Base-by-base conservation (phyloP, 1,140 invertebrate species). In the Tetramorium simillimum region DNA sequence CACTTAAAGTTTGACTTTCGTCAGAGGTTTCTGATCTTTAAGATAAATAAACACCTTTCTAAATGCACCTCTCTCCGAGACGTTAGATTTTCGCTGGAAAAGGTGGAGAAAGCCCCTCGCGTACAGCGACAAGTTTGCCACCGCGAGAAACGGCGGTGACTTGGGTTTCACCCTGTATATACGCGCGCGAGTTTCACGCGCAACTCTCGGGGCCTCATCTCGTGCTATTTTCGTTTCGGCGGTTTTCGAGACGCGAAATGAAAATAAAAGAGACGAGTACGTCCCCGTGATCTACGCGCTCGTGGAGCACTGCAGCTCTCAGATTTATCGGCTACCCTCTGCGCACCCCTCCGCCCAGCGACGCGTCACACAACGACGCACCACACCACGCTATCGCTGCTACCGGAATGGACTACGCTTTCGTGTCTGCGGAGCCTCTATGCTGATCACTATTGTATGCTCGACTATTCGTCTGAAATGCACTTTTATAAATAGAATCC, bases 201-300 rank as follows among this genome's bases (percentile, higher is more conserved):
- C 56, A 75, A 51, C 40, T 46, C 60, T 67, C 77, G 65, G 63
- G 82, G 80, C 81, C 81, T 86, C 70, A 75, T 67, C 78, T 63
- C 62, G 24, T 77, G 91, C 90, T 92, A 92, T 92, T 92, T 92
- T 92, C 90, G 89, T 92, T 89, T 91, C 88, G 91, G 82, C 85
- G 87, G 81, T 89, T 92, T 91, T 86, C 89, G 90, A 87, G 86
- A 86, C 81, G 76, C 75, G 75, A 86, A 90, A 90, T 88, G 86
- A 90, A 90, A 87, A 90, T 85, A 92, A 91, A 88, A 90, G 56
- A 87, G 63, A 70, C 53, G 46, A 87, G 60, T 78, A 70, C 53
- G 56, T 67, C 40, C 60, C 80, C 85, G 81, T 89, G 89, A 90
- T 90, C 85, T 90, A 89, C 89, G 87, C 80, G 87, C 85, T 69